Evolutionary conservation across 1,140 invertebrate species (phyloP).

Genomic region (Aphelinus atriplicis): DNA sequence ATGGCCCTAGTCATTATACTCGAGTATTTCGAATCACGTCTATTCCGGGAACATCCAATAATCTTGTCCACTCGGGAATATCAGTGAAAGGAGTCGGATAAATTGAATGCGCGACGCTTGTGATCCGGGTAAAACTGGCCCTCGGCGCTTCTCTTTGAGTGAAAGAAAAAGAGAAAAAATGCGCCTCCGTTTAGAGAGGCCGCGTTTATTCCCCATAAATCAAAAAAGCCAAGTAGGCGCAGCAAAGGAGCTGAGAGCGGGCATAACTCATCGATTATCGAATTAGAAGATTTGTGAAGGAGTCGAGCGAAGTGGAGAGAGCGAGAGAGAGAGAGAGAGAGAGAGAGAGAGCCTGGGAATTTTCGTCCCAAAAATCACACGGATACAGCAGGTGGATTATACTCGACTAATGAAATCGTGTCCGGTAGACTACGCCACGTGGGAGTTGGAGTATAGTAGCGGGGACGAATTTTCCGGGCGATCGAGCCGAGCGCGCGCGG

Average conservation of each 20-base stretch:
- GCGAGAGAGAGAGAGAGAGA: background rate
- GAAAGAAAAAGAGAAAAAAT: background rate
- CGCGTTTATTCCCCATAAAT: conserved; percentile 42
- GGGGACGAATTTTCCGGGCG: conserved; percentile 59
- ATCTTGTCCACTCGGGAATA: no score
- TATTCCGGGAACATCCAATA: no score
- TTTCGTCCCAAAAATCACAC: conserved; percentile 30
- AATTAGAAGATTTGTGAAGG: background rate
- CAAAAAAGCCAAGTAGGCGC: conserved; percentile 18
- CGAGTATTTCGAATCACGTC: no score
- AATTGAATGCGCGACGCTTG: no score
- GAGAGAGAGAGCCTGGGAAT: conserved; percentile 27
- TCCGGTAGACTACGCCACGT: conserved; percentile 59
- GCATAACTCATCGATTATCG: conserved; percentile 40
- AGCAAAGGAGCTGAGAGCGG: conserved; percentile 1
- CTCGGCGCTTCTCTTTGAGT: background rate
- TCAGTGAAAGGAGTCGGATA: no score
- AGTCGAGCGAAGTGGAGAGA: background rate
- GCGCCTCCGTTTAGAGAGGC: conserved; percentile 34
- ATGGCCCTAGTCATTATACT: no score
- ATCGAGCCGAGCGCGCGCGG: conserved; percentile 44
- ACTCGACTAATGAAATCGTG: conserved; percentile 53
- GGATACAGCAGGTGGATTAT: conserved; percentile 30
- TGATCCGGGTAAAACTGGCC: no score
- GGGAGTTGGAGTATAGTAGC: conserved; percentile 48